A percentile compares a stretch with the other conserved stretches of the same genome.
These are phyloP conservation scores for Margarornis squamiger DNA, from an alignment of 2,797 vertebrate genomes.

Conservation along the genomic window DNA sequence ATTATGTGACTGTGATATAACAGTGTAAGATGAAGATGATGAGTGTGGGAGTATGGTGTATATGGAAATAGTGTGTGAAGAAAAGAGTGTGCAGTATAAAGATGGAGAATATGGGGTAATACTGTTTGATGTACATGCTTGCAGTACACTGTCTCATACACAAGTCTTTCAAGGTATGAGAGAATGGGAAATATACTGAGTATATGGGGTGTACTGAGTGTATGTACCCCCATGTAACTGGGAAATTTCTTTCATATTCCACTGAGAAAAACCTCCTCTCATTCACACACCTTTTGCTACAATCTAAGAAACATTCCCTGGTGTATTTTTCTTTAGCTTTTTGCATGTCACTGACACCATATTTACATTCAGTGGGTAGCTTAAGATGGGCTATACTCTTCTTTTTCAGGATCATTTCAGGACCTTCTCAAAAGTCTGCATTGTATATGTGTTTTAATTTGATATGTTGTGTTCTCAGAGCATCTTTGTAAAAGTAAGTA, in stretches of 20 bases:
- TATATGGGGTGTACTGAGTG: no score
- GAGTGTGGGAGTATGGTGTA: not conserved
- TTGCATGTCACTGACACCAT: not conserved
- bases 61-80: not conserved
- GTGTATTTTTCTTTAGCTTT: not conserved
- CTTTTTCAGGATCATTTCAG: not conserved
- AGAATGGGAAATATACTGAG: not conserved
- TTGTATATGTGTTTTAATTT: not conserved
- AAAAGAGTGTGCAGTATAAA: not conserved
- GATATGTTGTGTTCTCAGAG: not conserved
- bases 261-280: rapidly evolving
- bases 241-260: not conserved
- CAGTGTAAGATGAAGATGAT: not conserved
- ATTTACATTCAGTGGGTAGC: not conserved
- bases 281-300: not conserved
- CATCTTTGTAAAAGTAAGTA: not conserved
- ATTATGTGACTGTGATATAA: not conserved
- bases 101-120: not conserved
- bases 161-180: not conserved
- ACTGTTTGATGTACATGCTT: rapidly evolving
- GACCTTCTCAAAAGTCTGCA: not conserved
- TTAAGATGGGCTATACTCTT: not conserved
- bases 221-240: rapidly evolving
- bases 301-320: not conserved
- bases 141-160: no score